These are phyloP conservation scores for Salpingus planirostris DNA, from an alignment of 2,888 invertebrate species.

Conservation along the genomic window DNA sequence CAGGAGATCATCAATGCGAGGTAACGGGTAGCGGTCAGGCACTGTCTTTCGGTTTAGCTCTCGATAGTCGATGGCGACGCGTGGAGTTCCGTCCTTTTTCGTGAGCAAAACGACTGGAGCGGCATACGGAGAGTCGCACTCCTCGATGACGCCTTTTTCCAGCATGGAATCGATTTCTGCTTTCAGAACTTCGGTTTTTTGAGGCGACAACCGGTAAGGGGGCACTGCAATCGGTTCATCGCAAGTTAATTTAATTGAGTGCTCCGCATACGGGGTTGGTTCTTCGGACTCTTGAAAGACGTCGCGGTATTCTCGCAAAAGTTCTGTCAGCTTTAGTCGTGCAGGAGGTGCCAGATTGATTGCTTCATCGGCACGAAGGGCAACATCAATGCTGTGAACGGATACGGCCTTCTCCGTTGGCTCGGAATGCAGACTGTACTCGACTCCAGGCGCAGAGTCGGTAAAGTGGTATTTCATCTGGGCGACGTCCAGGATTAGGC, in stretches of 20 bases:
- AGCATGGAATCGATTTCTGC: constrained; percentile 27
- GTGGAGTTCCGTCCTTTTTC: constrained; percentile 24
- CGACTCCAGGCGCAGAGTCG: neutral
- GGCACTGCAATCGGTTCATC: constrained; percentile 27
- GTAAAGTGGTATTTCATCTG: neutral
- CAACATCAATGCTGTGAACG: neutral
- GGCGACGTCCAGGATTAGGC: neutral
- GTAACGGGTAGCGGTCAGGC: constrained; percentile 10
- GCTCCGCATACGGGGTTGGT: constrained; percentile 21
- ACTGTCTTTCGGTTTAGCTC: constrained; percentile 12
- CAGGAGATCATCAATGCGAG: constrained; percentile 12
- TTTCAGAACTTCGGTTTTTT: constrained; percentile 16
- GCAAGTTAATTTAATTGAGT: constrained; percentile 25
- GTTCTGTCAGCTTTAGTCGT: neutral
- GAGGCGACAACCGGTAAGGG: constrained; percentile 27
- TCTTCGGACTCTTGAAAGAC: constrained; percentile 2
- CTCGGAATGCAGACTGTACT: neutral
- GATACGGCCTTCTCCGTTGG: neutral
- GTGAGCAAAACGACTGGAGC: constrained; percentile 32
- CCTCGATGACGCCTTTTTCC: constrained; percentile 28
- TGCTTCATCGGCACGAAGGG: neutral
- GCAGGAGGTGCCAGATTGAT: neutral
- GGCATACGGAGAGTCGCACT: constrained; percentile 34
- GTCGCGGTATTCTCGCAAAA: neutral
- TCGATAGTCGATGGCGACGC: constrained; percentile 31